Evolutionary conservation across 2,113 vertebrate species (phyloP).

Genomic region (Ceyx margarethae): DNA sequence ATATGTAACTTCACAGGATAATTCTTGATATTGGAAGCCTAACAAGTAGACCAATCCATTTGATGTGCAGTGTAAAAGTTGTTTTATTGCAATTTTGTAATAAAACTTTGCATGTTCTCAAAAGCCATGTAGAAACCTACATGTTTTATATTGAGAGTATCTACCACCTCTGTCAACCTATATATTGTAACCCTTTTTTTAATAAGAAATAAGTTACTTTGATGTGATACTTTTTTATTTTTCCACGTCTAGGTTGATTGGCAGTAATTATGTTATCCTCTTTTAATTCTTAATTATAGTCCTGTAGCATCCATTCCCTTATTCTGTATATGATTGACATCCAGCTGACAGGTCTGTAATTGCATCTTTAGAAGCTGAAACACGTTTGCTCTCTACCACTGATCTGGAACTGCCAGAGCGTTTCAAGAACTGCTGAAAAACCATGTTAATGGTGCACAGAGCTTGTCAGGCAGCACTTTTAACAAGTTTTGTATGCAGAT

Average conservation of each 20-base stretch:
- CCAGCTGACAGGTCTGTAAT: constrained; percentile 26
- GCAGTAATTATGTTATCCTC: background rate
- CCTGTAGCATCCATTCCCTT: background rate
- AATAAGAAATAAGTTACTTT: background rate
- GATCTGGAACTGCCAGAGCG: background rate
- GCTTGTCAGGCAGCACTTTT: background rate
- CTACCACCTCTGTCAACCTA: background rate
- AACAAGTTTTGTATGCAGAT: background rate
- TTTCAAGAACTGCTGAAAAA: constrained; percentile 3
- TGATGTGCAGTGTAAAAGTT: background rate
- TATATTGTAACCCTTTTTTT: background rate
- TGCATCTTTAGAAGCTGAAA: constrained; percentile 15
- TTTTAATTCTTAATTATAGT: constrained; percentile 28
- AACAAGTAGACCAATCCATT: background rate
- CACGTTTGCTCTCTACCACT: background rate
- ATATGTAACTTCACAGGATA: background rate
- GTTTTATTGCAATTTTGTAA: background rate
- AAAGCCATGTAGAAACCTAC: background rate
- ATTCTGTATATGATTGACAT: constrained; percentile 19
- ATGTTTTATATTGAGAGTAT: background rate
- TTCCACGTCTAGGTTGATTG: background rate
- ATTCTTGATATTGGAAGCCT: background rate
- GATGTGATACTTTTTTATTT: background rate
- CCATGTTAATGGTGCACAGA: background rate
- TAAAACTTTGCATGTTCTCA: background rate